phyloP scores from a whole-genome alignment of 1,140 invertebrate genomes.

The Holotrichia oblita region DNA sequence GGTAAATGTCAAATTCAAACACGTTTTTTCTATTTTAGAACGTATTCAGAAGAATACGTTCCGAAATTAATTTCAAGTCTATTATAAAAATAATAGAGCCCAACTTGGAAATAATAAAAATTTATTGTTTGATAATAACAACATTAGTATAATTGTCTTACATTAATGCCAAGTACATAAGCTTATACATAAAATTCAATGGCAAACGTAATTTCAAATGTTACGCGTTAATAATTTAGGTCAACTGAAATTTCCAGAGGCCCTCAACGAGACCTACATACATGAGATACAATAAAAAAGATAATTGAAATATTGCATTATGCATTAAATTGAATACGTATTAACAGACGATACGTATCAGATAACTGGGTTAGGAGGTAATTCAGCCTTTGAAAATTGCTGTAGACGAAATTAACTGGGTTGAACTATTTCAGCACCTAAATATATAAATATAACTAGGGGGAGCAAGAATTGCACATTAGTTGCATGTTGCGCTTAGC shows the following conservation, averaged over 20 bases:
- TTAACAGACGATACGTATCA: neutral
- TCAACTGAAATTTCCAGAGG: conserved; percentile 30
- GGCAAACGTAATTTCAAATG: conserved; percentile 2
- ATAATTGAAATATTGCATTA: conserved; percentile 24
- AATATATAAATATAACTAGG: conserved; percentile 31
- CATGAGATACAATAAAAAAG: neutral
- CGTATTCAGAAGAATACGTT: neutral
- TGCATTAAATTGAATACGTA: conserved; percentile 36
- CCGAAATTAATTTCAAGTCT: neutral
- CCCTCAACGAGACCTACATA: conserved; percentile 33
- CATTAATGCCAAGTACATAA: neutral
- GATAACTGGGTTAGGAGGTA: conserved; percentile 40
- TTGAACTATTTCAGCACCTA: conserved; percentile 34
- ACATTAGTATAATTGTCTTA: neutral
- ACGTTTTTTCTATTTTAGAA: neutral
- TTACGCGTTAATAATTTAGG: conserved; percentile 37
- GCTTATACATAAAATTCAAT: conserved; percentile 13
- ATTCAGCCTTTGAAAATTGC: conserved; percentile 15
- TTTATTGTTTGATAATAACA: neutral
- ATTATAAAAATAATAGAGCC: neutral
- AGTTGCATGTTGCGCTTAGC: conserved; percentile 26
- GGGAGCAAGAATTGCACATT: conserved; percentile 29
- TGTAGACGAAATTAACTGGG: conserved; percentile 16
- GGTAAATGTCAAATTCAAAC: neutral
- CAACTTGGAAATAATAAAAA: neutral